Evolutionary conservation across 2,797 vertebrate species (phyloP).

Genomic region (Bovichtus diacanthus): DNA sequence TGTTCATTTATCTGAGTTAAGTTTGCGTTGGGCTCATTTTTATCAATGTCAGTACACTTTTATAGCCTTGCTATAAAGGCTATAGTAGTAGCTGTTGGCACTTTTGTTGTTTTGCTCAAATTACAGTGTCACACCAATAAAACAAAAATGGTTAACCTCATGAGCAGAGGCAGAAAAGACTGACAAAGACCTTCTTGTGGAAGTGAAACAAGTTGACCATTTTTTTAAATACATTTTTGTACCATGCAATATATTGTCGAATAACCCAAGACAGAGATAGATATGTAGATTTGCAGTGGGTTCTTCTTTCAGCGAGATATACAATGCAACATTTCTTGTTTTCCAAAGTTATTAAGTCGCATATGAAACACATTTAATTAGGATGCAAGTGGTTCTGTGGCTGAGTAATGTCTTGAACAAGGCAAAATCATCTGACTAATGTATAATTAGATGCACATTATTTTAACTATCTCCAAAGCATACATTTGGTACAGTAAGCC

Average conservation of each 20-base stretch:
- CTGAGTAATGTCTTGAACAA: not conserved
- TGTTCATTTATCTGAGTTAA: constrained; percentile 4
- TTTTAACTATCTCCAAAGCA: not conserved
- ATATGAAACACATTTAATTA: not conserved
- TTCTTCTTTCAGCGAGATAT: not conserved
- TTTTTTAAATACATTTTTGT: not conserved
- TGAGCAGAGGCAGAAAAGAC: not conserved
- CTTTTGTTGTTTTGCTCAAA: constrained; percentile 10
- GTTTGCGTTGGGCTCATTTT: not conserved
- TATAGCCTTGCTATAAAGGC: not conserved
- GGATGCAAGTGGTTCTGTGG: not conserved
- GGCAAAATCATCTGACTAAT: not conserved
- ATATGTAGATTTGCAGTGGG: not conserved
- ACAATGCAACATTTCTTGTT: not conserved
- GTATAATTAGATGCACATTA: too few species aligned
- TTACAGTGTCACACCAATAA: not conserved
- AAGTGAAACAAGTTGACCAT: not conserved
- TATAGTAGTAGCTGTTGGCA: not conserved
- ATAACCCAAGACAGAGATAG: not conserved
- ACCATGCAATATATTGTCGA: not conserved
- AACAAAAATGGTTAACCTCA: constrained; percentile 12
- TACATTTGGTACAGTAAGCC: not conserved
- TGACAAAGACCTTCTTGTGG: not conserved
- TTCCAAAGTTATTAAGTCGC: not conserved
- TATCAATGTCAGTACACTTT: not conserved